Percentiles rank a stretch among this genome's conserved stretches.
Evolutionary conservation across 2,113 vertebrate species (phyloP).

Genomic region (Pardalotus punctatus): DNA sequence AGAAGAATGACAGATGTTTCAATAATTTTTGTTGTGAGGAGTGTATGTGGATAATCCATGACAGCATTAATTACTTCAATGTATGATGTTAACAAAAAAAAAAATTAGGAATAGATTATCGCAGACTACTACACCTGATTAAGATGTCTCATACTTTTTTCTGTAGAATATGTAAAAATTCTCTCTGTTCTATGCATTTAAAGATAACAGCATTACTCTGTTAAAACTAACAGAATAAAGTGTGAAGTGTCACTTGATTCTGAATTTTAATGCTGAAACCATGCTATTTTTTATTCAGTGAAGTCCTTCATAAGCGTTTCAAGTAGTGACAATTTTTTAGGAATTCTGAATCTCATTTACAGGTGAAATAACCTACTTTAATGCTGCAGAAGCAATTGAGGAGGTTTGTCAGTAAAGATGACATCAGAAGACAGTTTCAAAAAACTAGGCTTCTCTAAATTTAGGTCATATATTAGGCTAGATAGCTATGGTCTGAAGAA

Average conservation of each 20-base stretch:
- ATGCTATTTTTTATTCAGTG: constrained; percentile 46
- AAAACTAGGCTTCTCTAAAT: not conserved
- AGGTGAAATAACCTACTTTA: constrained; percentile 20
- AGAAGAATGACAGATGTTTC: not conserved
- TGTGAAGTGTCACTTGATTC: constrained; percentile 62
- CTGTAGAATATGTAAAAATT: constrained; percentile 28
- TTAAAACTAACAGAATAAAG: constrained; percentile 70
- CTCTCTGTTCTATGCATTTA: constrained; percentile 9
- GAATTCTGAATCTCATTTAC: constrained; percentile 16
- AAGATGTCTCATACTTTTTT: constrained; percentile 50
- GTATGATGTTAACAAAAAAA: constrained; percentile 20
- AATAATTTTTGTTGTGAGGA: not conserved
- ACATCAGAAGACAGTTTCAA: not conserved
- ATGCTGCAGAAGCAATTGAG: not conserved
- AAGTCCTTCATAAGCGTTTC: constrained; percentile 27
- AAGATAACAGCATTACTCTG: constrained; percentile 27
- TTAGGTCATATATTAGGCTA: not conserved
- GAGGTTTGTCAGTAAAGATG: not conserved
- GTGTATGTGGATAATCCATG: not conserved
- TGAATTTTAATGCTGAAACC: constrained; percentile 51
- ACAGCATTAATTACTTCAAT: not conserved
- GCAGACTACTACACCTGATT: constrained; percentile 55
- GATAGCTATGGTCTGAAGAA: not conserved
- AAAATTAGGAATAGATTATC: constrained; percentile 30
- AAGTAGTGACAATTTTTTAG: constrained; percentile 6